Base-by-base conservation (phyloP, 2,113 vertebrate species). In the Lanius collurio region DNA sequence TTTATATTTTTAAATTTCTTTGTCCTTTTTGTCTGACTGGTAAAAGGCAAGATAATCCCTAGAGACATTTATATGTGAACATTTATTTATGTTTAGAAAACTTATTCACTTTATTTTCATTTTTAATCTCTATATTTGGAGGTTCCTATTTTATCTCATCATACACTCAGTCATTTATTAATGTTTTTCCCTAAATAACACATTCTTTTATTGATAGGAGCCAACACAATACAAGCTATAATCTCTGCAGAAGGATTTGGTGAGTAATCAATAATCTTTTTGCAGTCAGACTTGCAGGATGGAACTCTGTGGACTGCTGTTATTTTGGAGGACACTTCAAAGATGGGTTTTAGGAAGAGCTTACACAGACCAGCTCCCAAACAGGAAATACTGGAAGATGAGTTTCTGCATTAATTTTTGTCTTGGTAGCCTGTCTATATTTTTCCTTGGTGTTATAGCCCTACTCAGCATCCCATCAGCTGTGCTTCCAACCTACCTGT, bases 1-100 rank as follows among this genome's bases (percentile, higher is more conserved):
- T 83, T 87, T 73, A 46, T 87, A 89, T 90, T 94, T 94, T 92
- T 28, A 42, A 83, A 89, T 52, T 41, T 89, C 28, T 83, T 87
- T 86, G 65, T 92, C 64, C 41, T 31, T 78, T 78, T n/a, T 88
- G 18, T 41, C 47, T 89, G 50, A 3, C 39, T 88, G 7, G 23
- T 64, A 65, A 78, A 94, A 94, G 1, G 3, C 69, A 62, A 20
- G 2, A 0, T 35, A 78, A 88, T 64, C 44, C 37, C 52, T 53
- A 44, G 6, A 83, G 41, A 28, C 5, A 35, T 89, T 71, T 83
- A n/a, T 30, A 39, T 3, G 3, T 59, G 26, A 35, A 21, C 20
- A 26, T 63, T 80, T 90, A 73, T 80, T 85, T 52, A 47, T 16
- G 10, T 37, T 62, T 47, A 71, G 39, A 75, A 90, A 74, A 76